These are phyloP conservation scores for Tiliacea aurago DNA, from an alignment of 2,888 invertebrate genomes.

Conservation along the genomic window DNA sequence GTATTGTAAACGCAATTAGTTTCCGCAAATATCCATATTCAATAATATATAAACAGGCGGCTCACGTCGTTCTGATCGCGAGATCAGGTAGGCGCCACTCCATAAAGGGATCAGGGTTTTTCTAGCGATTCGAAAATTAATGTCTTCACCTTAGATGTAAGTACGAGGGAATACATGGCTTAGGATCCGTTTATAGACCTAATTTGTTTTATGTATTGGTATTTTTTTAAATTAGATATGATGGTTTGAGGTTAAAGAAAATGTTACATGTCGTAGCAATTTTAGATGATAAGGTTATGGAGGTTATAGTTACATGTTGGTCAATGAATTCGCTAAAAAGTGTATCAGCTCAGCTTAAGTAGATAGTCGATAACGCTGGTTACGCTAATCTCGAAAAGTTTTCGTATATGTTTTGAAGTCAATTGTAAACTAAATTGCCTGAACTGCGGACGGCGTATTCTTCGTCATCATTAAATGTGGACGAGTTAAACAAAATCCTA, in stretches of 20 bases:
- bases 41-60: constrained; percentile 67
- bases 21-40: constrained; percentile 67
- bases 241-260: constrained; percentile 24
- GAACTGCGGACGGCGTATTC: not conserved
- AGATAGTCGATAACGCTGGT: not conserved
- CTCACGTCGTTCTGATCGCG: constrained; percentile 74
- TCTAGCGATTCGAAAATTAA: constrained; percentile 84
- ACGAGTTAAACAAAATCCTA: constrained; percentile 31
- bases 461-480: constrained; percentile 1
- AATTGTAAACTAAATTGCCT: not conserved
- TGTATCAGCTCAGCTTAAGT: not conserved
- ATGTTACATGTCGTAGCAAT: not conserved
- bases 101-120: constrained; percentile 81
- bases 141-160: constrained; percentile 73
- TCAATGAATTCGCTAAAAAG: not conserved
- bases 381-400: not conserved
- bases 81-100: constrained; percentile 76
- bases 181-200: constrained; percentile 45
- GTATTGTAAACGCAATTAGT: constrained; percentile 64
- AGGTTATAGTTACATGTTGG: not conserved
- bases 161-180: constrained; percentile 54
- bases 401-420: not conserved
- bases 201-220: constrained; percentile 47
- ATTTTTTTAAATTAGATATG: constrained; percentile 18
- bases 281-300: not conserved